Conservation (phyloP, 2,888 invertebrate species). For the Parelbella ahira region DNA sequence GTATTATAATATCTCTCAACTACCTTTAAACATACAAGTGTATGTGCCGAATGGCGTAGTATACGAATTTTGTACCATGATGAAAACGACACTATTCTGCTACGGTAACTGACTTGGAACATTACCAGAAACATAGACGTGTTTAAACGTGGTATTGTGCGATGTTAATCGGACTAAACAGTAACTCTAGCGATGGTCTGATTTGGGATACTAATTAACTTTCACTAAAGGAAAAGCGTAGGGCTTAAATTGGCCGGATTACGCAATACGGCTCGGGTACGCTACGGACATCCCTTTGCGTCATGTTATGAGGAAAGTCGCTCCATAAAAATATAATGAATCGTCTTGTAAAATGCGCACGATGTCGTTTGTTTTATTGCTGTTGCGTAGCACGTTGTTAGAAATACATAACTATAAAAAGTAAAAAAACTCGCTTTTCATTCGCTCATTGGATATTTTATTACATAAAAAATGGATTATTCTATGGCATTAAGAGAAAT, state of each 20-base stretch:
- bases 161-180: constrained; percentile 40
- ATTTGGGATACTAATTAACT: constrained; percentile 51
- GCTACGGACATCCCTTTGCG: constrained; percentile 13
- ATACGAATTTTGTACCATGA: neutral
- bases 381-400: constrained; percentile 12
- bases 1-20: no score
- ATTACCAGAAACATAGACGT: constrained; percentile 3
- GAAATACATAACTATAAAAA: no score
- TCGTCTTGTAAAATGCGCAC: constrained; percentile 11
- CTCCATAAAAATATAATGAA: constrained; percentile 18
- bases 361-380: constrained; percentile 15
- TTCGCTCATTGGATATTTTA: no score
- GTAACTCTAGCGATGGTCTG: constrained; percentile 32
- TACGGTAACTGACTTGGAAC: constrained; percentile 8
- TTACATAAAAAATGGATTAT: no score
- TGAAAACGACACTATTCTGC: constrained; percentile 3
- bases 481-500: no score
- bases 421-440: no score
- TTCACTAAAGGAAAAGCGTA: constrained; percentile 53
- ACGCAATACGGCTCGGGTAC: constrained; percentile 25
- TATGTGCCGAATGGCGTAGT: no score
- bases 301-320: constrained; percentile 19
- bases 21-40: no score
- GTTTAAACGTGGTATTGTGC: constrained; percentile 23
- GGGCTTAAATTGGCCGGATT: constrained; percentile 33